These are phyloP conservation scores for Carabus problematicus DNA, from an alignment of 2,888 invertebrate species.

Conservation along the genomic window DNA sequence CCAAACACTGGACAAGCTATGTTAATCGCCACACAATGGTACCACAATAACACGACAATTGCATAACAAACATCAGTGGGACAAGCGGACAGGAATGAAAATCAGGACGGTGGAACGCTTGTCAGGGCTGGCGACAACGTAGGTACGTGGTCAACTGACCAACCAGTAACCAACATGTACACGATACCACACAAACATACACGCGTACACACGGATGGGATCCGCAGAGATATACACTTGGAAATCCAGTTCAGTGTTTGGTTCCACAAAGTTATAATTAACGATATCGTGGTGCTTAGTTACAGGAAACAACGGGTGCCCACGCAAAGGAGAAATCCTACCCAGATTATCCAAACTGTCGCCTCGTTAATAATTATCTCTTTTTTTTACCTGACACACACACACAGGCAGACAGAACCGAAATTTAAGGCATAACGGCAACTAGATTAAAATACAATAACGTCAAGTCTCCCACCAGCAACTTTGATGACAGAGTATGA, in stretches of 20 bases:
- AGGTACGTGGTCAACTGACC: slow-evolving; percentile 22
- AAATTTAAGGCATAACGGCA: background rate
- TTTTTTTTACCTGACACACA: slow-evolving; percentile 22
- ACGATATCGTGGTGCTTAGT: slow-evolving; percentile 26
- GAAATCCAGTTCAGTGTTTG: background rate
- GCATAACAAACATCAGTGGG: slow-evolving; percentile 34
- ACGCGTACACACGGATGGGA: background rate
- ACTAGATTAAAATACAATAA: slow-evolving; percentile 34
- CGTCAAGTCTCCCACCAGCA: slow-evolving; percentile 3
- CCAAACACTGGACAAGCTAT: slow-evolving; percentile 17
- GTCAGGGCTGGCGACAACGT: no score
- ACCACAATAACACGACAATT: slow-evolving; percentile 38
- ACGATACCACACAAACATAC: background rate
- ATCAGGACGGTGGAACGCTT: slow-evolving; percentile 26
- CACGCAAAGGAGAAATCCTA: slow-evolving; percentile 30
- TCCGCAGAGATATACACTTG: background rate
- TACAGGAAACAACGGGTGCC: slow-evolving; percentile 28
- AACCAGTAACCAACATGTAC: slow-evolving; percentile 24
- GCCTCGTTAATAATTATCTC: slow-evolving; percentile 29
- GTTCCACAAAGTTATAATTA: slow-evolving; percentile 33
- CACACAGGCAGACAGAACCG: slow-evolving; percentile 8
- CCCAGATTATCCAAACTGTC: slow-evolving; percentile 19
- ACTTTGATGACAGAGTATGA: background rate
- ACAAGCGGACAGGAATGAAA: background rate
- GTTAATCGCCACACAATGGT: slow-evolving; percentile 14